Evolutionary conservation across 1,140 invertebrate genomes (phyloP), one percentile per base, ranked within the genome.

Genomic region (Spodoptera frugiperda): DNA sequence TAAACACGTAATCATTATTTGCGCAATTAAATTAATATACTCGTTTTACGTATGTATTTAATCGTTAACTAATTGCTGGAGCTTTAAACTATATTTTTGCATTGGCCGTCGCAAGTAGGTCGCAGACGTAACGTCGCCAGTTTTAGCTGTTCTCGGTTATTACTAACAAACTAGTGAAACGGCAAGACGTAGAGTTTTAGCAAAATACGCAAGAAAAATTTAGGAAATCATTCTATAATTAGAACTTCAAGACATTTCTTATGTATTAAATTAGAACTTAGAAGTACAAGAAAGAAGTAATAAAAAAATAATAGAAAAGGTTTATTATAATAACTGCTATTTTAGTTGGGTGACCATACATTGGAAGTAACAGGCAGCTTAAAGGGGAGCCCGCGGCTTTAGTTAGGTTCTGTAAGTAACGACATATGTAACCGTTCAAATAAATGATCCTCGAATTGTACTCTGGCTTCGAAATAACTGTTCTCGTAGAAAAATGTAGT

Each of bases 61-160:
- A 44, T 61, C 33, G 30, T 61, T 61, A 44, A 39, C 33, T 39
- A 39, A 39, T 17, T 61, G 57, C 15, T 59, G 14, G 9, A 59
- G 30, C 15, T 61, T 17, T 5, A 39, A 61, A 61, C 30, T 54
- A 54, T 54, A 30, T 55, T 25, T 44, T 61, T 61, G 33, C 57
- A 61, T 0, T 44, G 33, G 17, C 44, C 19, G 54, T 33, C 57
- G 33, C 33, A 61, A 61, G 19, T 61, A 61, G 57, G 57, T 61
- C 57, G 33, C 57, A 61, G 57, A 61, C 57, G 30, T 44, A 44
- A 61, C 33, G 57, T 61, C 57, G 57, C 57, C 57, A 17, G 57
- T 17, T 61, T 61, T 30, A 61, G 57, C 57, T 17, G 15, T 61
- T 39, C 57, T 17, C 33, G 44, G 57, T 61, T 61, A 44, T 61